These are phyloP conservation scores for Augiades crinisus DNA, from an alignment of 2,888 invertebrate genomes.

Conservation along the genomic window DNA sequence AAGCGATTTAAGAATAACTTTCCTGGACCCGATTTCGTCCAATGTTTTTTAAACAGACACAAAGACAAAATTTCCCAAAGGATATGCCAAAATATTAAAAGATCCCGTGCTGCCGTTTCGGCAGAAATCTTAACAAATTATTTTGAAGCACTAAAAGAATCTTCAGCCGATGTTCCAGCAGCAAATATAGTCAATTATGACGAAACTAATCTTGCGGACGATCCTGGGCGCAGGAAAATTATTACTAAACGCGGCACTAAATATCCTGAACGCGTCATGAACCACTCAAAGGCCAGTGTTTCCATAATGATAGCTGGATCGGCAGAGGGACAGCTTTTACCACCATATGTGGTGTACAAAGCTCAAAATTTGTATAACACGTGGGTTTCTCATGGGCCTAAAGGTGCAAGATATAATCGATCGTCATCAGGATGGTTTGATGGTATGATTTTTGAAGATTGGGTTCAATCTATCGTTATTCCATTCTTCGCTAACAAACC, in stretches of 20 bases:
- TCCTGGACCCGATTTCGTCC: neutral
- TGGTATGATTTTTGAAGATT: neutral
- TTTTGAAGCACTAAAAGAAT: too few species aligned
- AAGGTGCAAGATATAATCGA: neutral
- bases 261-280: slow-evolving; percentile 40
- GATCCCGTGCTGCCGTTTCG: too few species aligned
- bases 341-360: neutral
- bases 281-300: slow-evolving; percentile 24
- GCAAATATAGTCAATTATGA: neutral
- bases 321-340: neutral
- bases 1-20: neutral
- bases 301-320: slow-evolving; percentile 22
- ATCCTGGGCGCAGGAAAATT: slow-evolving; percentile 32
- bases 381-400: neutral
- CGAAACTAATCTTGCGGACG: slow-evolving; percentile 15
- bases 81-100: too few species aligned
- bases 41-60: neutral
- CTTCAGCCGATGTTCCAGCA: too few species aligned
- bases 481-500: neutral
- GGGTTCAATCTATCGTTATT: neutral
- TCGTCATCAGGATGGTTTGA: neutral
- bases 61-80: neutral
- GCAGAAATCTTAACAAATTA: too few species aligned
- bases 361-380: neutral
- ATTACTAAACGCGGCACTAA: slow-evolving; percentile 39